These are phyloP conservation scores for Anas bahamensis DNA, from an alignment of 2,797 vertebrate species.

Conservation along the genomic window DNA sequence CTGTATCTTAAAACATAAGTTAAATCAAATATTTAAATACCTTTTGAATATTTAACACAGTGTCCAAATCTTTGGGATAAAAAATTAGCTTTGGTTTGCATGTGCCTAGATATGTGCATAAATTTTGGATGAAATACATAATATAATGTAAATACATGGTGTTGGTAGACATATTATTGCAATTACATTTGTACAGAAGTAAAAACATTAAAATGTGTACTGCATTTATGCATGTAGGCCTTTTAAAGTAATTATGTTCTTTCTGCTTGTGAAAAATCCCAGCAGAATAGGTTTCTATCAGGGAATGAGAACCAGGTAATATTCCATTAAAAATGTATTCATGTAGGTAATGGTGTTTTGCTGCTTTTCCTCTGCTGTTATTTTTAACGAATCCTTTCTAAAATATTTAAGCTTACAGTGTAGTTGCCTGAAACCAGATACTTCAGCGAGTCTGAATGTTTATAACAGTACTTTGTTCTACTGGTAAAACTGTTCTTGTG, in stretches of 20 bases:
- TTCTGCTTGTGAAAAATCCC: constrained; percentile 49
- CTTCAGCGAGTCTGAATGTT: constrained; percentile 37
- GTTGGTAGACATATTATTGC: constrained; percentile 14
- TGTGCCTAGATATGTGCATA: background rate
- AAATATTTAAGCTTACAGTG: constrained; percentile 66
- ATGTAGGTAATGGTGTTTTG: constrained; percentile 62
- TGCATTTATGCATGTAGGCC: constrained; percentile 45
- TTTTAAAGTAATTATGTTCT: constrained; percentile 58
- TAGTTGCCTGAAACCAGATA: constrained; percentile 56
- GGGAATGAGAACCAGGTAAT: constrained; percentile 27
- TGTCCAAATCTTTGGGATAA: background rate
- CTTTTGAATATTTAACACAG: background rate
- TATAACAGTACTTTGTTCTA: constrained; percentile 36
- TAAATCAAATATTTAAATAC: background rate
- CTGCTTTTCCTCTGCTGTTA: constrained; percentile 61
- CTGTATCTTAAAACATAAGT: background rate
- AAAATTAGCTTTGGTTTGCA: background rate
- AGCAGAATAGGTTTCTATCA: constrained; percentile 35
- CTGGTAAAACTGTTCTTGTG: background rate
- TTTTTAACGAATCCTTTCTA: constrained; percentile 60
- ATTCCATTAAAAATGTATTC: constrained; percentile 64
- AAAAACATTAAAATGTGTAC: constrained; percentile 31
- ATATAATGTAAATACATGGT: background rate
- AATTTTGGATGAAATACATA: background rate
- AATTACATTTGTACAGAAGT: constrained; percentile 41